phyloP scores from a whole-genome alignment of 2,888 invertebrate species.

The Eurois occulta region DNA sequence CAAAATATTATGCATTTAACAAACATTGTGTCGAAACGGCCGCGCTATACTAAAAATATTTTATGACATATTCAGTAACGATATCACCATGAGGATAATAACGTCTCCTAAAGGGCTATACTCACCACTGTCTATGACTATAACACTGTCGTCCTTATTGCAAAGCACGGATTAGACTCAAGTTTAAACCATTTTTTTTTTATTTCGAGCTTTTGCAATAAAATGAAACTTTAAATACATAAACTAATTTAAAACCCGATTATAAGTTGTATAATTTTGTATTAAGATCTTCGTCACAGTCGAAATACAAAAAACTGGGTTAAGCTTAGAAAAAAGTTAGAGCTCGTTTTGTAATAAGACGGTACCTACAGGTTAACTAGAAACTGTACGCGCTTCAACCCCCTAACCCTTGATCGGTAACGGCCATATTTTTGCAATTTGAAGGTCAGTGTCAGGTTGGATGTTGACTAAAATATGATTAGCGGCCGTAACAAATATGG shows the following conservation, averaged over 20 bases:
- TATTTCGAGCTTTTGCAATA: not conserved
- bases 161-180: too few species aligned
- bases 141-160: not conserved
- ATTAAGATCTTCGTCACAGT: not conserved
- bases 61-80: conserved; percentile 12
- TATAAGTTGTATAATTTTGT: not conserved
- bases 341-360: not conserved
- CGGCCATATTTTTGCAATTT: too few species aligned
- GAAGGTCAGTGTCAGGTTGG: too few species aligned
- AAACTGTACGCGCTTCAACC: not conserved
- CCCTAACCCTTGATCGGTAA: too few species aligned
- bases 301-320: not conserved
- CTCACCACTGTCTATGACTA: not conserved
- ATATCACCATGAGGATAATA: conserved; percentile 37
- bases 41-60: conserved; percentile 35
- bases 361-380: not conserved
- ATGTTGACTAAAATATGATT: too few species aligned
- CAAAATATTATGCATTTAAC: conserved; percentile 41
- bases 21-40: conserved; percentile 42
- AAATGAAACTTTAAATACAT: not conserved
- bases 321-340: not conserved
- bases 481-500: too few species aligned
- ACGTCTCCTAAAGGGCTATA: conserved; percentile 14
- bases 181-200: not conserved
- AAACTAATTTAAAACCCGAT: not conserved